A percentile compares a stretch with the other conserved stretches of the same genome.
Evolutionary conservation across 2,113 vertebrate genomes (phyloP).

Genomic region (Centrocercus urophasianus): DNA sequence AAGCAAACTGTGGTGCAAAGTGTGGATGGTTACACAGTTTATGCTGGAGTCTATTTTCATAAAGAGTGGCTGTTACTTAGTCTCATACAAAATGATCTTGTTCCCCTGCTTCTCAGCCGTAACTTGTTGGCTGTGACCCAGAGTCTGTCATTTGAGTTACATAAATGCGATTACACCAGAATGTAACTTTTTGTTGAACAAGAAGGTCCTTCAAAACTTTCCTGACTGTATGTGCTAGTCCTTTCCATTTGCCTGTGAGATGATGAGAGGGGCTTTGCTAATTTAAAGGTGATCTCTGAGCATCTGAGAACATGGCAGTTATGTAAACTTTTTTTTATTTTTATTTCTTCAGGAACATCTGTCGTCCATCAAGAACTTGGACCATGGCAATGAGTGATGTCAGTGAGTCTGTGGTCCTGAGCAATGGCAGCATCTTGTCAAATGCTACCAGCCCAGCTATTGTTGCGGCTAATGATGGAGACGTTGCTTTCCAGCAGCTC

Average conservation of each 20-base stretch:
- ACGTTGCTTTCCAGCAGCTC: conserved; percentile 42
- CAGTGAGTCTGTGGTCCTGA: conserved; percentile 73
- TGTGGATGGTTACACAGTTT: neutral
- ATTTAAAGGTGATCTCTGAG: neutral
- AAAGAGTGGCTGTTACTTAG: neutral
- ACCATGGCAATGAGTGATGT: conserved; percentile 80
- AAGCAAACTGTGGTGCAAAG: neutral
- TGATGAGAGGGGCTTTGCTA: neutral
- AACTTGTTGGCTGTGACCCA: neutral
- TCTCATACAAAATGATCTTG: neutral
- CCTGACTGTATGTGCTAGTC: neutral
- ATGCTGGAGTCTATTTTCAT: neutral
- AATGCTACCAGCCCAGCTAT: conserved; percentile 29
- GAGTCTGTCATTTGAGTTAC: neutral
- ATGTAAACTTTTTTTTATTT: neutral
- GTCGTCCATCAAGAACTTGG: neutral
- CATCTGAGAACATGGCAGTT: neutral
- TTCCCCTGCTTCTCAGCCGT: neutral
- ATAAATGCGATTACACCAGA: neutral
- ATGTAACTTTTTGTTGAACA: neutral
- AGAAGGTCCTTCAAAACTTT: neutral
- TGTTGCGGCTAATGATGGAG: conserved; percentile 51
- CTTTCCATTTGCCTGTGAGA: neutral
- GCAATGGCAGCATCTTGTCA: conserved; percentile 78
- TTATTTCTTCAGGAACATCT: conserved; percentile 27